A percentile compares a stretch with the other conserved stretches of the same genome.
Conservation (phyloP, 2,888 invertebrate species). For the Drosophila prostipennis region DNA sequence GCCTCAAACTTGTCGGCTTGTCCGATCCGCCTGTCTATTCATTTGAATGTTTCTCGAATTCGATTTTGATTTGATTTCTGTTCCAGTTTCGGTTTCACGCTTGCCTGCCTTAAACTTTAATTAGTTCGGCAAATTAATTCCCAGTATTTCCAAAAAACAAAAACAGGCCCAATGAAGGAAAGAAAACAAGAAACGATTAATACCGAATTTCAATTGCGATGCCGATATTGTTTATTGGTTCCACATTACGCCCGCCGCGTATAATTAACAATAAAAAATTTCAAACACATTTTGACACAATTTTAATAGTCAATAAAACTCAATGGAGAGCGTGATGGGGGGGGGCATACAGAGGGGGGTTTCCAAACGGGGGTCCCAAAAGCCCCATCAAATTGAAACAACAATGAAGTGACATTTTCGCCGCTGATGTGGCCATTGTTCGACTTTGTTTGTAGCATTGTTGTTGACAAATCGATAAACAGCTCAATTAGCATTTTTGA, state of each 20-base stretch:
- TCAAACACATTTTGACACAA: constrained; percentile 79
- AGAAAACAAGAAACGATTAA: constrained; percentile 14
- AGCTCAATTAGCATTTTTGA: constrained; percentile 78
- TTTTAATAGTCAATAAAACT: constrained; percentile 81
- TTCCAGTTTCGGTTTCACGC: constrained; percentile 70
- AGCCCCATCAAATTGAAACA: constrained; percentile 3
- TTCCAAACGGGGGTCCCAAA: background rate
- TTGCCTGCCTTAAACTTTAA: constrained; percentile 43
- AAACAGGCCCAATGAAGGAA: background rate
- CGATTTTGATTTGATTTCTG: constrained; percentile 60
- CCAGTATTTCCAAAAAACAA: constrained; percentile 11
- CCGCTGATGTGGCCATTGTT: constrained; percentile 67
- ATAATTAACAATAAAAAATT: constrained; percentile 73
- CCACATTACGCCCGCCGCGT: constrained; percentile 36
- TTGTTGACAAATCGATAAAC: constrained; percentile 80
- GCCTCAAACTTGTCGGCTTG: constrained; percentile 52
- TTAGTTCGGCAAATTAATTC: constrained; percentile 29
- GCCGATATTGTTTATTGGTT: constrained; percentile 42
- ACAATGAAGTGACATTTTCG: constrained; percentile 31
- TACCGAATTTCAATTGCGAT: constrained; percentile 19
- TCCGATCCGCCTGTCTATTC: constrained; percentile 75
- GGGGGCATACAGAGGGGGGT: background rate
- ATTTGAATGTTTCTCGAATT: constrained; percentile 56
- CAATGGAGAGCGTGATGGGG: constrained; percentile 16
- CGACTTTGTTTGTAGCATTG: constrained; percentile 45